Evolutionary conservation across 2,888 invertebrate genomes (phyloP), one percentile per base, ranked within the genome.

Genomic region (Schizotus pectinicornis): DNA sequence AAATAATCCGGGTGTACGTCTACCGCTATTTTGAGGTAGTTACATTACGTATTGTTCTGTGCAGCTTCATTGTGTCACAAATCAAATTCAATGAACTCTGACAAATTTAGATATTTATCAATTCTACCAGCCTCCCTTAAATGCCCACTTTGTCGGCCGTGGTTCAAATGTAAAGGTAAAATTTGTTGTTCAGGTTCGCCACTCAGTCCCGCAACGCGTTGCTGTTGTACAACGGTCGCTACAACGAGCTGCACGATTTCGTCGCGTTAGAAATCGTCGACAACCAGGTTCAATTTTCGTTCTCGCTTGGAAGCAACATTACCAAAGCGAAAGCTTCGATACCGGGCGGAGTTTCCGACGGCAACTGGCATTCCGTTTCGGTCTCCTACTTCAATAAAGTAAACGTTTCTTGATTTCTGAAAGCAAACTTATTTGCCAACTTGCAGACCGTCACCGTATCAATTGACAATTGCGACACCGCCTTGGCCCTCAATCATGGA

Each of bases 161-260:
- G n/a, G n/a, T n/a, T n/a, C 22, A 22, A 22, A 22, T 22, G 5
- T 22, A 3, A 22, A 22, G 22, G 3, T 22, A 22, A 5, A 6
- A 22, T 1, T 36, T 42, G 50, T 52, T 35, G 58, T 71, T n/a
- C 76, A 90, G 90, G 68, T 97, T 98, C 79, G 92, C 96, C 1
- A 97, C 96, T 0, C 90, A 93, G 64, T 83, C 88, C 11, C 84
- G 87, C 6, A 90, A 94, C 65, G 97, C 95, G 0, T 80, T 98
- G 0, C 80, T 98, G 0, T 82, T 98, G 0, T 98, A 98, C 83
- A 98, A 98, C 78, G 98, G 98, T 0, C 86, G 98, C 0, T 98
- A 96, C 81, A 97, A 97, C 78, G 95, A 96, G 75, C 85, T 91
- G 1, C 95, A 97, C 74, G 98, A 98, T 80, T 98, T 96, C 76